These are phyloP conservation scores for Ornithoptera priamus DNA, from an alignment of 2,888 invertebrate genomes.

Conservation along the genomic window DNA sequence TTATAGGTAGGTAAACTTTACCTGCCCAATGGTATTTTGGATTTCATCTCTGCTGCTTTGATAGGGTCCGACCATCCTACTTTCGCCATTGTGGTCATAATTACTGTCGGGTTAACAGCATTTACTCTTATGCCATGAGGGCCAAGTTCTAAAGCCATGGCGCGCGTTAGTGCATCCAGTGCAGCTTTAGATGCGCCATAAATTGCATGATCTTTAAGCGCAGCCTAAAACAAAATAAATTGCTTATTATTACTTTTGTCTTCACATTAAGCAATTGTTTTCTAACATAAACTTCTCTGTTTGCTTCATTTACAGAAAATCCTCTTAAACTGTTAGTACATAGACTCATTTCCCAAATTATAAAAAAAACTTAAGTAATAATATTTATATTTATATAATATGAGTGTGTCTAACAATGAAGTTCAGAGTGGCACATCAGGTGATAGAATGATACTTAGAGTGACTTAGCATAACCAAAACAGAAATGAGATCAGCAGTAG, in stretches of 20 bases:
- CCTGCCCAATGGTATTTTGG: constrained; percentile 92
- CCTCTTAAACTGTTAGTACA: too few relatives aligned
- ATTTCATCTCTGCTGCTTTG: constrained; percentile 85
- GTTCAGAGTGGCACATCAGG: too few relatives aligned
- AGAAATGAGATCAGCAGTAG: too few relatives aligned
- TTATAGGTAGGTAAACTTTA: constrained; percentile 63
- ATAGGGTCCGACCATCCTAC: constrained; percentile 92
- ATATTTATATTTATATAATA: not conserved
- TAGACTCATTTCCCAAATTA: not conserved
- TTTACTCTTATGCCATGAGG: constrained; percentile 93
- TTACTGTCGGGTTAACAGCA: constrained; percentile 95
- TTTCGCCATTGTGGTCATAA: constrained; percentile 94
- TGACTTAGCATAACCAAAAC: too few relatives aligned
- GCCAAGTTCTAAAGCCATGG: constrained; percentile 93
- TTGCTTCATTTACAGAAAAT: too few relatives aligned
- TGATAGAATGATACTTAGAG: too few relatives aligned
- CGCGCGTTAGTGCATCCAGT: constrained; percentile 90
- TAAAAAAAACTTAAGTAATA: not conserved
- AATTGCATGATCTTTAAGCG: constrained; percentile 87
- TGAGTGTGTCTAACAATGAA: too few relatives aligned
- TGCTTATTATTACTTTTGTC: too few relatives aligned
- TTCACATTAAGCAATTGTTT: too few relatives aligned
- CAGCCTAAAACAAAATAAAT: constrained; percentile 66
- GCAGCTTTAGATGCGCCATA: constrained; percentile 95
- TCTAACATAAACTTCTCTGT: too few relatives aligned